Evolutionary conservation across 1,140 invertebrate species (phyloP).

Genomic region (Caerostris darwini): DNA sequence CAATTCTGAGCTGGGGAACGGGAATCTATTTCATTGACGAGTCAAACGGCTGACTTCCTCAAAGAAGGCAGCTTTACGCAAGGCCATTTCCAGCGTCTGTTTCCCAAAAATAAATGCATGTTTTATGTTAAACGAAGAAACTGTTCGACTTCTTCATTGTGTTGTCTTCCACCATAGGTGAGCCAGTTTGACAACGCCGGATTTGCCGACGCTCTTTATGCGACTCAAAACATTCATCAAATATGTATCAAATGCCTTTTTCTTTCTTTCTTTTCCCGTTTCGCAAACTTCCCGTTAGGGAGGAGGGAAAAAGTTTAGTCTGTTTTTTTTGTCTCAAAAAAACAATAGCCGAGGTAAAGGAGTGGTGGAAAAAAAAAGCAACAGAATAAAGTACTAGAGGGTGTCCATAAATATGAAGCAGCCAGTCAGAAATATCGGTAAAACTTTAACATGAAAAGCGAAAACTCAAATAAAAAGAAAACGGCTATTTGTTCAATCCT

Average conservation of each 20-base stretch:
- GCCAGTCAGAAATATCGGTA: constrained; percentile 73
- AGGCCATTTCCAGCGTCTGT: constrained; percentile 40
- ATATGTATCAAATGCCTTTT: constrained; percentile 76
- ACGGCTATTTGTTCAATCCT: constrained; percentile 75
- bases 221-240: constrained; percentile 72
- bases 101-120: constrained; percentile 76
- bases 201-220: constrained; percentile 47
- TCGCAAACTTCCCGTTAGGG: not conserved
- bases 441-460: constrained; percentile 63
- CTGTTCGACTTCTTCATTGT: constrained; percentile 68
- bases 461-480: constrained; percentile 57
- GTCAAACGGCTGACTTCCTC: constrained; percentile 39
- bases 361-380: constrained; percentile 25
- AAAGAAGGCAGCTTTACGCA: constrained; percentile 60
- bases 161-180: constrained; percentile 53
- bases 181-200: constrained; percentile 63
- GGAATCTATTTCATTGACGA: constrained; percentile 71
- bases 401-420: constrained; percentile 77
- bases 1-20: constrained; percentile 12
- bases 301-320: not conserved
- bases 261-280: not conserved
- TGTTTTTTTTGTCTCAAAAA: constrained; percentile 37
- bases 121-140: constrained; percentile 73
- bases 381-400: constrained; percentile 57
- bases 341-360: constrained; percentile 56